Evolutionary conservation across 1,140 invertebrate genomes (phyloP).

Genomic region (Drosophila asahinai): DNA sequence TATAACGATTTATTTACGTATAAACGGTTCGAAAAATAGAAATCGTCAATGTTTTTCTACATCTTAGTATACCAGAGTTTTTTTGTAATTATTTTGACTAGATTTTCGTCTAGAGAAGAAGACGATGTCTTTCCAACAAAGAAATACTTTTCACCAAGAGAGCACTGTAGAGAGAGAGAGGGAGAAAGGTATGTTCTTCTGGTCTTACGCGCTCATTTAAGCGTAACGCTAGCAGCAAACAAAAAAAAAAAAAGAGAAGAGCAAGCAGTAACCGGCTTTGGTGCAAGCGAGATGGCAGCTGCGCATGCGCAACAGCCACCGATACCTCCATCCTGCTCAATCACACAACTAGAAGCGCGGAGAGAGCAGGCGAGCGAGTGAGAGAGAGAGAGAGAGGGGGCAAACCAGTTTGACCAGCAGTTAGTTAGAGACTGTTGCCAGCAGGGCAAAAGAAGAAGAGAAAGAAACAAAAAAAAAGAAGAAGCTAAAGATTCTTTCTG

Average conservation of each 20-base stretch:
- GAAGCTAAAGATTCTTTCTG: slow-evolving; percentile 40
- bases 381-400: neutral
- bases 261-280: slow-evolving; percentile 25
- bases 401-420: slow-evolving; percentile 61
- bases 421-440: slow-evolving; percentile 46
- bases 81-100: neutral
- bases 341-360: slow-evolving; percentile 2
- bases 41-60: neutral
- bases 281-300: slow-evolving; percentile 41
- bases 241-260: slow-evolving; percentile 8
- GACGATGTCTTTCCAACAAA: slow-evolving; percentile 48
- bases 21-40: neutral
- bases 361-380: neutral
- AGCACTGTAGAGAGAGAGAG: slow-evolving; percentile 10
- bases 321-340: slow-evolving; percentile 22
- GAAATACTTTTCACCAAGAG: slow-evolving; percentile 30
- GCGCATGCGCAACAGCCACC: slow-evolving; percentile 51
- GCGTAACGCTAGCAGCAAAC: slow-evolving; percentile 72
- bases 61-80: neutral
- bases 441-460: slow-evolving; percentile 44
- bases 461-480: slow-evolving; percentile 3
- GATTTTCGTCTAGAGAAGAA: slow-evolving; percentile 26
- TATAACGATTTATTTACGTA: neutral
- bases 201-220: slow-evolving; percentile 80
- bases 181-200: slow-evolving; percentile 39